phyloP scores from a whole-genome alignment of 2,888 invertebrate species.

The Drosophila pegasa region DNA sequence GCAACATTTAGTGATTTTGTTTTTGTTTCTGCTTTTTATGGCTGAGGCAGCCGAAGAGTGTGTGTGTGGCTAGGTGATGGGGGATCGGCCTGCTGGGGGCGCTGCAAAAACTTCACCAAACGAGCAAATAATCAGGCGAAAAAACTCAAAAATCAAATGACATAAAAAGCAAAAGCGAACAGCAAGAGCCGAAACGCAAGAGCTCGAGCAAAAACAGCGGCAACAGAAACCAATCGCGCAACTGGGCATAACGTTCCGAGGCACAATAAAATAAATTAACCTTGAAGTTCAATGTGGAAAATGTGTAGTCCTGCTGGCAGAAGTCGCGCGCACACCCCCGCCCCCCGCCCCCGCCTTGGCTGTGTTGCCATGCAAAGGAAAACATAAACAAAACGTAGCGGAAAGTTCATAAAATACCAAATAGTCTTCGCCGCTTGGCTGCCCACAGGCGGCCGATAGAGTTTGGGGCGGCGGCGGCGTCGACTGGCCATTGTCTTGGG shows the following conservation, averaged over 20 bases:
- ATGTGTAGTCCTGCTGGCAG: constrained; percentile 41
- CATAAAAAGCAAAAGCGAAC: constrained; percentile 37
- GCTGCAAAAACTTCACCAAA: constrained; percentile 30
- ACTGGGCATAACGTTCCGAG: constrained; percentile 40
- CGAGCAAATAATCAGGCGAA: constrained; percentile 46
- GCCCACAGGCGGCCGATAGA: constrained; percentile 27
- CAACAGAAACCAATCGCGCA: constrained; percentile 15
- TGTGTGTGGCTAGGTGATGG: background rate
- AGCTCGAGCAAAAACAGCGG: constrained; percentile 1
- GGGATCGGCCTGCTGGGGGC: background rate
- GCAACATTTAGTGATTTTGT: constrained; percentile 62
- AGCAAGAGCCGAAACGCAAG: constrained; percentile 1
- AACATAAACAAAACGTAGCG: constrained; percentile 38
- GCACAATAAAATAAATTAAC: constrained; percentile 72
- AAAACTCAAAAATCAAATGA: constrained; percentile 68
- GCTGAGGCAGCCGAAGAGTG: constrained; percentile 1
- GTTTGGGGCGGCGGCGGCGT: constrained; percentile 8
- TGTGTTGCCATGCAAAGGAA: constrained; percentile 42
- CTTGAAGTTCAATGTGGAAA: constrained; percentile 66
- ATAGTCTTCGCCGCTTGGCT: constrained; percentile 33
- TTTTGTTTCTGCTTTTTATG: constrained; percentile 27
- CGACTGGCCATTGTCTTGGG: background rate
- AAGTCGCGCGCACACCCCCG: constrained; percentile 9
- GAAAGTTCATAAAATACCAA: constrained; percentile 49
- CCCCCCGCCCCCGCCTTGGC: background rate